These are phyloP conservation scores for Dasypus novemcinctus DNA, from an alignment of 2,113 vertebrate species.

Conservation along the genomic window DNA sequence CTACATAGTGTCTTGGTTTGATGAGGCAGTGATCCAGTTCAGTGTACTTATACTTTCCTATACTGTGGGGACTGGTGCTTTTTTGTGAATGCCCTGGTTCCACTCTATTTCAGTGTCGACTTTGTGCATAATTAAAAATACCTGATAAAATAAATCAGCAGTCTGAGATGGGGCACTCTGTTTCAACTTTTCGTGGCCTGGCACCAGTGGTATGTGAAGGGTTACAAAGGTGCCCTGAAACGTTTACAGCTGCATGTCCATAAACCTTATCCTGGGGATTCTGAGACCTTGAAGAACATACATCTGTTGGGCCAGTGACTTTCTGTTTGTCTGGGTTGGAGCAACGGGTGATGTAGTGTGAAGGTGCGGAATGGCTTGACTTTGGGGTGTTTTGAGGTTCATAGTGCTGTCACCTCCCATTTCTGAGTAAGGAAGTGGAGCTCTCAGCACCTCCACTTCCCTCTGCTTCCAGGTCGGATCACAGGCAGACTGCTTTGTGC, in stretches of 20 bases:
- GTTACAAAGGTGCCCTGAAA: background rate
- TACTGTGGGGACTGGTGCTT: background rate
- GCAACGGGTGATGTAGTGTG: background rate
- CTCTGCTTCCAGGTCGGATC: background rate
- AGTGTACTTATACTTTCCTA: background rate
- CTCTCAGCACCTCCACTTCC: background rate
- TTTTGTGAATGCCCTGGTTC: slow-evolving; percentile 18
- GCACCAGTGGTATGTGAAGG: background rate
- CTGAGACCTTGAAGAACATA: background rate
- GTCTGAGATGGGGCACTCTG: background rate
- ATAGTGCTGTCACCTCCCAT: background rate
- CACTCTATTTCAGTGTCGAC: slow-evolving; percentile 50
- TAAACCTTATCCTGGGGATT: background rate
- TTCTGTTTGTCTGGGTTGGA: background rate
- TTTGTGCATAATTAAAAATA: slow-evolving; percentile 50
- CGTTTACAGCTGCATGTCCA: background rate
- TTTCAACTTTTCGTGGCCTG: slow-evolving; percentile 48
- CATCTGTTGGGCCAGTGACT: background rate
- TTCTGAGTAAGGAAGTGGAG: background rate
- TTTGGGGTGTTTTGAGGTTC: background rate
- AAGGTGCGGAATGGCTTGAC: background rate
- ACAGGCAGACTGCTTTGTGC: background rate
- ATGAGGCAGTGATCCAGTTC: slow-evolving; percentile 63
- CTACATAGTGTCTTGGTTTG: slow-evolving; percentile 63
- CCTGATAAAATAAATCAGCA: background rate